Conservation (phyloP, 2,888 invertebrate species). For the Ormyrus pomaceus region DNA sequence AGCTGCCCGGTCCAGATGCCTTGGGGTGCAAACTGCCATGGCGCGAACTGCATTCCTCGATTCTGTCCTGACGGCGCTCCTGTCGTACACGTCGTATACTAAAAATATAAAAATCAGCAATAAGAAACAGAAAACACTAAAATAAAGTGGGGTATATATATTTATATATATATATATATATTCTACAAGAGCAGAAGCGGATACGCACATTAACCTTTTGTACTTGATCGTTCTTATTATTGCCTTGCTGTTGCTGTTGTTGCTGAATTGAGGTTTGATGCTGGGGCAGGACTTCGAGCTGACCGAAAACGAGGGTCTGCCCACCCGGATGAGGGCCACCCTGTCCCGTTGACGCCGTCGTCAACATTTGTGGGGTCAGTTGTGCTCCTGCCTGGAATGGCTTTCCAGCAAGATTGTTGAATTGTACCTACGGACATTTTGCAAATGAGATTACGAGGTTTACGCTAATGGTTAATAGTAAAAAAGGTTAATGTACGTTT, state of each 20-base stretch:
- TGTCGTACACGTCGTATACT: constrained; percentile 75
- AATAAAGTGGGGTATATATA: not conserved
- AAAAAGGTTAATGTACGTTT: too few relatives aligned
- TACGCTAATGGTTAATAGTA: too few relatives aligned
- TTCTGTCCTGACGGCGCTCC: constrained; percentile 70
- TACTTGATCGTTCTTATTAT: constrained; percentile 72
- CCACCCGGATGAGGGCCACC: constrained; percentile 71
- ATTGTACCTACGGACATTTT: constrained; percentile 37
- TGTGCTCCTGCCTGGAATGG: constrained; percentile 88
- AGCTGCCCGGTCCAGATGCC: constrained; percentile 85
- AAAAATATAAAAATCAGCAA: constrained; percentile 18
- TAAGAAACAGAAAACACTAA: constrained; percentile 5
- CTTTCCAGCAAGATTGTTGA: constrained; percentile 83
- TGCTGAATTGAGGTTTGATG: constrained; percentile 69
- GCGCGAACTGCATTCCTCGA: constrained; percentile 83
- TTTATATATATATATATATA: too few relatives aligned
- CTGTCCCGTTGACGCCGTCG: constrained; percentile 76
- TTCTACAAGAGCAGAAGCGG: too few relatives aligned
- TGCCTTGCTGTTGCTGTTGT: constrained; percentile 72
- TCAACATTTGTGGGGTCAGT: constrained; percentile 86
- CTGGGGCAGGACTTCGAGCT: constrained; percentile 81
- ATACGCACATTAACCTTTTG: constrained; percentile 66
- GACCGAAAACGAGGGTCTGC: constrained; percentile 87
- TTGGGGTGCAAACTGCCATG: constrained; percentile 88
- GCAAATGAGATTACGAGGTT: too few relatives aligned